These are phyloP conservation scores for Rhombomys opimus DNA, from an alignment of 2,113 vertebrate genomes.

Conservation along the genomic window DNA sequence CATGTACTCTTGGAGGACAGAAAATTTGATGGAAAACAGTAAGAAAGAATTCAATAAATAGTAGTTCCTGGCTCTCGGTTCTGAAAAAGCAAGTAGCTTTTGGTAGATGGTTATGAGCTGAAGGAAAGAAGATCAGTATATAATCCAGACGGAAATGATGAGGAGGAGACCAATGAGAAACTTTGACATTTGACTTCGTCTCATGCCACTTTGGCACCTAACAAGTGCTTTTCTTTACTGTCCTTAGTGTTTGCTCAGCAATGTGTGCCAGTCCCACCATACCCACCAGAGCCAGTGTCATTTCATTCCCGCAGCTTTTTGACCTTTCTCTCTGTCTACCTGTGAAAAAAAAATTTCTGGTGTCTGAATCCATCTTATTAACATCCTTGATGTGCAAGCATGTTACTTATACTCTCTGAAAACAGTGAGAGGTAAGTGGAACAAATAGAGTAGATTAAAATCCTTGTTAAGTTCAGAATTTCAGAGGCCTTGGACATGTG, in stretches of 20 bases:
- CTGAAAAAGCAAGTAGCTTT: neutral
- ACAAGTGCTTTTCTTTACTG: neutral
- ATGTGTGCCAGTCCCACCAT: neutral
- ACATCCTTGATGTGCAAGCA: neutral
- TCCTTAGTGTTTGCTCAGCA: neutral
- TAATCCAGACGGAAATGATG: neutral
- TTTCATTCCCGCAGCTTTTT: neutral
- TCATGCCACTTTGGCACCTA: neutral
- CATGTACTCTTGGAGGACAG: neutral
- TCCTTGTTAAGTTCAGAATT: constrained; percentile 10
- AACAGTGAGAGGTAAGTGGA: neutral
- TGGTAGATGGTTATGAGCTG: neutral
- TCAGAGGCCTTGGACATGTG: neutral
- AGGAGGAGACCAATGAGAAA: neutral
- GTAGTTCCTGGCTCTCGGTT: neutral
- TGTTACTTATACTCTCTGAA: neutral
- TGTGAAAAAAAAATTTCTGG: neutral
- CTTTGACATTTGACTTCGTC: neutral
- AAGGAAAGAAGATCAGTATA: neutral
- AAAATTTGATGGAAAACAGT: neutral
- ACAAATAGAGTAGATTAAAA: neutral
- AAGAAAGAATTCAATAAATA: neutral
- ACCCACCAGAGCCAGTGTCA: neutral
- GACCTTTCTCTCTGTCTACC: neutral
- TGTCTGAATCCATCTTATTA: neutral